Percentiles rank a stretch among this genome's conserved stretches.
Evolutionary conservation across 2,888 invertebrate species (phyloP).

Genomic region (Entomobrya proxima): DNA sequence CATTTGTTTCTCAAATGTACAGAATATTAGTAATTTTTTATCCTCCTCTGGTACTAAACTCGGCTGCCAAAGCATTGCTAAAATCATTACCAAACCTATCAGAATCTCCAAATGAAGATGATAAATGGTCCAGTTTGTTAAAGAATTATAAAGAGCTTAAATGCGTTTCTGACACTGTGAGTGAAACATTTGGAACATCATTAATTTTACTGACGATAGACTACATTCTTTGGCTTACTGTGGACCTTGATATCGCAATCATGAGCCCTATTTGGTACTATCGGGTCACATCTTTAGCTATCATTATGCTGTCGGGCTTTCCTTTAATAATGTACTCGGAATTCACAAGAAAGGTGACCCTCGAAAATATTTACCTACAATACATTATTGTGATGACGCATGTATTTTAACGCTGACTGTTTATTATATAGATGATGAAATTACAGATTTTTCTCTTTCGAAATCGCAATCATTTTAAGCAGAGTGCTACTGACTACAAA

Average conservation of each 20-base stretch:
- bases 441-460: too few species aligned
- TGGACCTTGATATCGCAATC: background rate
- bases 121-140: background rate
- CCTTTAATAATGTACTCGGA: background rate
- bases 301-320: background rate
- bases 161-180: background rate
- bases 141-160: background rate
- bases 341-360: background rate
- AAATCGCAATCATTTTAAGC: too few species aligned
- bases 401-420: too few species aligned
- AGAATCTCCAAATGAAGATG: background rate
- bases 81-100: background rate
- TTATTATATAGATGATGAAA: too few species aligned
- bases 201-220: background rate
- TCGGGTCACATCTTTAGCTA: background rate
- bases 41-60: background rate
- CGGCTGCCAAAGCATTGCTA: background rate
- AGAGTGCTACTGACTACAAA: background rate
- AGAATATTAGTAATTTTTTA: background rate
- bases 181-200: background rate
- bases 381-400: too few species aligned
- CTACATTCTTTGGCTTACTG: background rate
- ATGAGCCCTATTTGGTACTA: background rate
- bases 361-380: too few species aligned
- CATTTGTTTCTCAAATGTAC: background rate